Evolutionary conservation across 1,140 invertebrate genomes (phyloP), one percentile per base, ranked within the genome.

Genomic region (Euura lappo): DNA sequence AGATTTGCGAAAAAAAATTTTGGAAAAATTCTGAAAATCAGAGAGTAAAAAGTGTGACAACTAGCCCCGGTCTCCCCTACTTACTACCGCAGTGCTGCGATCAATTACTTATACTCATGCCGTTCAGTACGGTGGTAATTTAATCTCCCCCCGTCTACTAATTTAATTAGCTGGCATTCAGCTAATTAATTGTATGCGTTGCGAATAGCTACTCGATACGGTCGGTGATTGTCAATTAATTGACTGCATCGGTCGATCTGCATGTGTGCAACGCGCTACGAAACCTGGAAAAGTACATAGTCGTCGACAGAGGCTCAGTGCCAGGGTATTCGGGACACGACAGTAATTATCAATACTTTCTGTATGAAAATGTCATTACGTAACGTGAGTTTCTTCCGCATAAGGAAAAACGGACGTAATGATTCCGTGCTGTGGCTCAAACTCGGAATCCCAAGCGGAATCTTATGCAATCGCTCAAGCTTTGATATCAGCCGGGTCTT

Each of bases 211-310:
- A 76, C 75, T 78, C 77, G 78, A 76, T 79, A 80, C 78, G 75
- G 74, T 79, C 76, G 73, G 78, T 84, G 82, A 85, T 86, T 84
- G 81, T 81, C 78, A 86, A 86, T 86, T 85, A 86, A 86, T 86
- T 86, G 85, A 84, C 85, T 86, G 83, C 86, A 86, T 85, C 82
- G 74, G 71, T 43, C 47, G 28, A 86, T 86, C 86, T 85, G 82
- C 85, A 86, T 86, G 42, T 11, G 86, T 86, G 84, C 80, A 86
- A 86, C 86, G 84, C 67, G 72, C 10, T 13, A 44, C 10, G 10
- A 60, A 60, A 60, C 51, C 51, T 28, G 28, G 28, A 28, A 28
- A 28, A 28, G 0, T 28, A 28, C 28, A 28, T 28, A 28, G 28
- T 28, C 28, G 28, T 28, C 28, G 28, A 28, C 28, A 28, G 1